Conservation (phyloP, 2,113 vertebrate genomes). For the Calidris pugnax region DNA sequence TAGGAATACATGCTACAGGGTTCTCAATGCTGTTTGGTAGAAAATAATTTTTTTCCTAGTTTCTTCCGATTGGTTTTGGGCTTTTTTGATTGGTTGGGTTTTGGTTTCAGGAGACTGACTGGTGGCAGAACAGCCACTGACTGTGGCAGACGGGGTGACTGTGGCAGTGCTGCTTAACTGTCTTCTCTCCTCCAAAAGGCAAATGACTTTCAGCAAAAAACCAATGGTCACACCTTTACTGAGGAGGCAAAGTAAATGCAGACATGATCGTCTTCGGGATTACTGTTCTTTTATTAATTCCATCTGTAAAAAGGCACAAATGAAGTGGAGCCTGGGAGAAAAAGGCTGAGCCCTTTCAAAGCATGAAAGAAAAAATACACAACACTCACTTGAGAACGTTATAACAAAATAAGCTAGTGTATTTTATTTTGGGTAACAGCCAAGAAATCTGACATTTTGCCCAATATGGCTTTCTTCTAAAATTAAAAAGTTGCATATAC, state of each 20-base stretch:
- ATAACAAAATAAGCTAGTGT: slow-evolving; percentile 70
- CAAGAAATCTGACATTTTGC: slow-evolving; percentile 71
- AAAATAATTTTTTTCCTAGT: not conserved
- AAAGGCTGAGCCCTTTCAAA: not conserved
- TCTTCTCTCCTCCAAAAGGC: not conserved
- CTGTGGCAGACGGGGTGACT: not conserved
- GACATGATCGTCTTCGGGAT: rapidly evolving
- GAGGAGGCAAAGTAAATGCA: not conserved
- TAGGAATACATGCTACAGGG: not conserved
- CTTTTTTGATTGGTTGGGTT: not conserved
- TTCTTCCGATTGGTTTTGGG: not conserved
- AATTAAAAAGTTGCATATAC: slow-evolving; percentile 69
- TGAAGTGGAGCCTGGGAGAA: not conserved
- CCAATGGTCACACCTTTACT: not conserved
- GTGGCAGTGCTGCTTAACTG: not conserved
- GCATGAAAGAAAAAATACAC: slow-evolving; percentile 42
- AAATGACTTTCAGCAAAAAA: not conserved
- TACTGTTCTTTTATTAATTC: not conserved
- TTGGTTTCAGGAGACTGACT: not conserved
- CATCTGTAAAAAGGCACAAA: not conserved
- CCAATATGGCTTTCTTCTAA: slow-evolving; percentile 71
- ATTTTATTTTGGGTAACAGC: slow-evolving; percentile 72
- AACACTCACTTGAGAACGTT: slow-evolving; percentile 54
- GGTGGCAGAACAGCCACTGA: not conserved
- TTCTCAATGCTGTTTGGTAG: not conserved